Evolutionary conservation across 2,888 invertebrate species (phyloP), one percentile per base, ranked within the genome.

Genomic region (Polydrusus tereticollis): DNA sequence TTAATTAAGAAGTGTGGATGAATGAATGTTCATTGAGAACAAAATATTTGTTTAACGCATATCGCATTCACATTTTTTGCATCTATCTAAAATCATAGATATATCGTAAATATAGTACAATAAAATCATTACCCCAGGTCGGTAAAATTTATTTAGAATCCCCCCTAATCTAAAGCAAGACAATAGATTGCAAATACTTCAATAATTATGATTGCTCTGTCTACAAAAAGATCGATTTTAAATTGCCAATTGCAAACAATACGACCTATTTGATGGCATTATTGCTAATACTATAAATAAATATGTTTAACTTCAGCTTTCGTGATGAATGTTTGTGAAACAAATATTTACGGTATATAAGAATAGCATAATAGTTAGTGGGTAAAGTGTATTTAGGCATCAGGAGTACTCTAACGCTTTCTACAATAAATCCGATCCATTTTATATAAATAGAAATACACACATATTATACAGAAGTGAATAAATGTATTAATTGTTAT

Each of bases 341-440:
- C 76, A 75, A 78, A 78, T 78, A 77, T 78, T 78, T 76, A 76
- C 76, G 67, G 50, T 63, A 29, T 58, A 67, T 72, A 67, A 72
- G 72, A 72, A 72, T 66, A 63, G 62, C 67, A 67, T 62, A 62
- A 67, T 63, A 38, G 41, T 66, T 72, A 57, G 45, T 62, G 67
- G 71, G 62, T 65, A 63, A 12, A 43, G 63, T 63, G 67, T 67
- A 33, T 52, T 67, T 58, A 45, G 47, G 47, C 18, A 47, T 41
- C 29, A 43, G 64, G 41, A 47, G 62, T 64, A 50, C 45, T 62
- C 21, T 45, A 21, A 21, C 45, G n/a, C 38, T 10, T 38, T 20
- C 18, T n/a, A n/a, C n/a, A n/a, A n/a, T n/a, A n/a, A n/a, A n/a
- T n/a, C n/a, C n/a, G n/a, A 68, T n/a, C 20, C 38, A 52, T 59